Percentiles rank a stretch among this genome's conserved stretches.
phyloP scores from a whole-genome alignment of 2,888 invertebrate species.

The Lutraria lutraria region DNA sequence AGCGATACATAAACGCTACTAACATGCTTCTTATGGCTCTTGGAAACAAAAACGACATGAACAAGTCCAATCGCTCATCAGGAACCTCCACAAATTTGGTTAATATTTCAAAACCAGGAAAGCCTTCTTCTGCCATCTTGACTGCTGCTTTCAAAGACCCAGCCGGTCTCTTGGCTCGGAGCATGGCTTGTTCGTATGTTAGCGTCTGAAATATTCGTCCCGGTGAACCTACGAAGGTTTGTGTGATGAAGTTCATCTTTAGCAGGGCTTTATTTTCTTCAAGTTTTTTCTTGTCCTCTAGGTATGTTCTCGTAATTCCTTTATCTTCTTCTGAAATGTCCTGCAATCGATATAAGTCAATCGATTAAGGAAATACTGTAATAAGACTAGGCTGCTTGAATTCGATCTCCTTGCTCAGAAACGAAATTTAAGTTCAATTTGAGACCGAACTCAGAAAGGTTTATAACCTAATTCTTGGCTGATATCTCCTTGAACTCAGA shows the following conservation, averaged over 20 bases:
- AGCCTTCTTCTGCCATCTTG: neutral
- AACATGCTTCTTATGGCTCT: neutral
- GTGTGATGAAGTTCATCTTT: neutral
- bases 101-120: constrained; percentile 14
- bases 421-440: no score
- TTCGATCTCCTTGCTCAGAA: no score
- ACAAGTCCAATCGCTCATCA: neutral
- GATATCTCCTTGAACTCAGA: no score
- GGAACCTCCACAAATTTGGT: constrained; percentile 28
- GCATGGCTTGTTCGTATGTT: constrained; percentile 17
- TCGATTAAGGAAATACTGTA: no score
- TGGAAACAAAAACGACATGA: neutral
- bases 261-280: neutral
- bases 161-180: neutral
- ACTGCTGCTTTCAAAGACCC: constrained; percentile 27
- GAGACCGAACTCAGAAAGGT: no score
- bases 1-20: constrained; percentile 47
- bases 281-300: neutral
- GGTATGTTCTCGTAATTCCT: neutral
- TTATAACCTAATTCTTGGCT: no score
- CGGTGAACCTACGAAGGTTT: neutral
- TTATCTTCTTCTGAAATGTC: constrained; percentile 20
- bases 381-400: no score
- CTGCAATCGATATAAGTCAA: neutral
- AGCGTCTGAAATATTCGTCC: constrained; percentile 1